phyloP scores from a whole-genome alignment of 37 sponge, comb jelly and placozoan species.

The Crambe crambe region DNA sequence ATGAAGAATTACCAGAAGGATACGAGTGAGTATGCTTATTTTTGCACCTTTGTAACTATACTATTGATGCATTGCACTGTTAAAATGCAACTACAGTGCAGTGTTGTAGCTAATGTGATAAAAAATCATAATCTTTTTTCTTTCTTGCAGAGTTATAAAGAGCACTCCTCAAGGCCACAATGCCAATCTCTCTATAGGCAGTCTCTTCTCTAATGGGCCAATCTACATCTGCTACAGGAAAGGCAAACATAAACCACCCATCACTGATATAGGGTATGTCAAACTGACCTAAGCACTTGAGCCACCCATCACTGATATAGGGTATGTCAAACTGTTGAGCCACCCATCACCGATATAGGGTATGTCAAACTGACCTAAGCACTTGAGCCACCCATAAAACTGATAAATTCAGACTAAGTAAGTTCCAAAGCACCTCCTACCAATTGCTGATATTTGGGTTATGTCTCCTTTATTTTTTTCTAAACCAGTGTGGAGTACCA shows the following conservation, averaged over 20 bases:
- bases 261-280: constrained; percentile 73
- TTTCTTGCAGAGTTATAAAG: constrained; percentile 34
- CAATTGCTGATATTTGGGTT: too few species aligned
- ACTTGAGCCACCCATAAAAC: too few species aligned
- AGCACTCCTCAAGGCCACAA: constrained; percentile 49
- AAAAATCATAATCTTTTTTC: not conserved
- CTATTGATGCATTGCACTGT: too few species aligned
- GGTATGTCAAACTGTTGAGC: too few species aligned
- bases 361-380: constrained; percentile 13
- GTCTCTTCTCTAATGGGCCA: constrained; percentile 10
- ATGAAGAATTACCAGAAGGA: constrained; percentile 72
- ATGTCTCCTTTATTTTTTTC: too few species aligned
- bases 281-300: not conserved
- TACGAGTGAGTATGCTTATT: constrained; percentile 34
- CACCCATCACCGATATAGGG: constrained; percentile 81
- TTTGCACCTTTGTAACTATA: too few species aligned
- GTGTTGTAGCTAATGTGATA: not conserved
- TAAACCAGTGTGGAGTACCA: too few species aligned
- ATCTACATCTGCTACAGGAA: constrained; percentile 70
- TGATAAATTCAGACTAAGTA: too few species aligned
- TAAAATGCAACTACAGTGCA: too few species aligned
- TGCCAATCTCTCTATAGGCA: constrained; percentile 60
- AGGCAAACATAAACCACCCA: constrained; percentile 66
- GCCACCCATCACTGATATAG: not conserved
- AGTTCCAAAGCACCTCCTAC: too few species aligned